Conservation (phyloP, 2,888 invertebrate species). For the Agrochola lychnidis region DNA sequence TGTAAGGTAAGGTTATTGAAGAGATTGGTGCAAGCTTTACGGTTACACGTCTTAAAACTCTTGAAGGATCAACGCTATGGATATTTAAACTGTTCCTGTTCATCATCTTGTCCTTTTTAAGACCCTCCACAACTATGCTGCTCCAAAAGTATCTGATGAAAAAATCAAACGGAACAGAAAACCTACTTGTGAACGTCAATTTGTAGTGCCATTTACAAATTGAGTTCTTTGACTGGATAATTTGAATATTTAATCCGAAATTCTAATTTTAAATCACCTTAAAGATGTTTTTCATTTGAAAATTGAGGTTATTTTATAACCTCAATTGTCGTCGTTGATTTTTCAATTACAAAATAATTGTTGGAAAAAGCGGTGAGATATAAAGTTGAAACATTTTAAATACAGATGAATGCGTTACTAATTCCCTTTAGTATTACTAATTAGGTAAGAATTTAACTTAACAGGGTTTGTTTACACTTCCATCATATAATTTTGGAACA, state of each 20-base stretch:
- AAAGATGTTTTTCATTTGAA: too few relatives aligned
- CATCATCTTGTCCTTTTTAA: neutral
- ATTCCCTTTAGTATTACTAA: neutral
- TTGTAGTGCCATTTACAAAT: neutral
- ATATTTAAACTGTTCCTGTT: neutral
- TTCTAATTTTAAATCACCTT: too few relatives aligned
- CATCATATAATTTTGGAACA: neutral
- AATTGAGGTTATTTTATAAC: too few relatives aligned
- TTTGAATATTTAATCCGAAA: too few relatives aligned
- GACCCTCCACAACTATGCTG: neutral
- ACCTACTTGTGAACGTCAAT: neutral
- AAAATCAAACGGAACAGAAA: neutral
- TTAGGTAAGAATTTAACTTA: neutral
- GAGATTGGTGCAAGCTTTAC: neutral
- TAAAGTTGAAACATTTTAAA: too few relatives aligned
- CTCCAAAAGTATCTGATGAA: neutral
- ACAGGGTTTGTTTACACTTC: neutral
- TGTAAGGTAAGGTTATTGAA: conserved; percentile 83
- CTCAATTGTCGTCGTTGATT: too few relatives aligned
- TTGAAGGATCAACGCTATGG: neutral
- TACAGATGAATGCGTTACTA: neutral
- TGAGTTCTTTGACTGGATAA: too few relatives aligned
- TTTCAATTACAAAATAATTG: too few relatives aligned
- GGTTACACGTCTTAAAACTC: neutral
- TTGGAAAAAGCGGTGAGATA: too few relatives aligned